Evolutionary conservation across 2,113 vertebrate genomes (phyloP).

Genomic region (Falcunculus frontatus): DNA sequence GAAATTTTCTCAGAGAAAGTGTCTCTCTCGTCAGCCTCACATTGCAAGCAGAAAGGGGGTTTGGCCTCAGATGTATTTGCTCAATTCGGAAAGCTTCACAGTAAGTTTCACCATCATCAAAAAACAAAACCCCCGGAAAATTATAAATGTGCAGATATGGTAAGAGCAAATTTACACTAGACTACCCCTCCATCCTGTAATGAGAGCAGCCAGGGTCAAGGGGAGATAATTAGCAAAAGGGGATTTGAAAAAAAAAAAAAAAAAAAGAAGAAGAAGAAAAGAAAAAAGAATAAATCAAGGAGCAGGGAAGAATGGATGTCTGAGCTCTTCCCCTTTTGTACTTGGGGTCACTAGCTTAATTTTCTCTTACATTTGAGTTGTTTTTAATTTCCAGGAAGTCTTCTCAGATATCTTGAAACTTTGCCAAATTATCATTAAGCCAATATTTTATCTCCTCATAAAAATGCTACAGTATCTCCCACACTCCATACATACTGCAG

Average conservation of each 20-base stretch:
- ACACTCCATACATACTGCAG: not conserved
- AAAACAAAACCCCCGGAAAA: not conserved
- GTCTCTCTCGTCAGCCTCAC: not conserved
- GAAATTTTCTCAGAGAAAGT: not conserved
- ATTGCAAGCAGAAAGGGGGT: not conserved
- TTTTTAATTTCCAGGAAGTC: constrained; percentile 72
- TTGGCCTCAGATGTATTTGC: not conserved
- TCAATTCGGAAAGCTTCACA: not conserved
- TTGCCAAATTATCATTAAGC: constrained; percentile 69
- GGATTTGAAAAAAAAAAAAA: not conserved
- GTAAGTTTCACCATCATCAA: not conserved
- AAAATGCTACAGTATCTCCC: constrained; percentile 47
- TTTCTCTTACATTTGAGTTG: constrained; percentile 62
- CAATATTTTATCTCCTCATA: constrained; percentile 66
- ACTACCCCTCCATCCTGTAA: not conserved
- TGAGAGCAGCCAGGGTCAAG: not conserved
- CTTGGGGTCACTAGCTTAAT: constrained; percentile 57
- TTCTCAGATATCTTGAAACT: constrained; percentile 45
- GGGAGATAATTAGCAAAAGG: not conserved
- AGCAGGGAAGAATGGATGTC: constrained; percentile 21
- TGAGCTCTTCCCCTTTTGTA: constrained; percentile 56
- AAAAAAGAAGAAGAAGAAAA: not conserved
- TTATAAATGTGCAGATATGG: not conserved
- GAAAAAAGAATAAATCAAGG: not conserved
- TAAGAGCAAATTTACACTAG: not conserved